Percentiles rank a stretch among this genome's conserved stretches.
Evolutionary conservation across 2,888 invertebrate genomes (phyloP).

Genomic region (Molorchus minor): DNA sequence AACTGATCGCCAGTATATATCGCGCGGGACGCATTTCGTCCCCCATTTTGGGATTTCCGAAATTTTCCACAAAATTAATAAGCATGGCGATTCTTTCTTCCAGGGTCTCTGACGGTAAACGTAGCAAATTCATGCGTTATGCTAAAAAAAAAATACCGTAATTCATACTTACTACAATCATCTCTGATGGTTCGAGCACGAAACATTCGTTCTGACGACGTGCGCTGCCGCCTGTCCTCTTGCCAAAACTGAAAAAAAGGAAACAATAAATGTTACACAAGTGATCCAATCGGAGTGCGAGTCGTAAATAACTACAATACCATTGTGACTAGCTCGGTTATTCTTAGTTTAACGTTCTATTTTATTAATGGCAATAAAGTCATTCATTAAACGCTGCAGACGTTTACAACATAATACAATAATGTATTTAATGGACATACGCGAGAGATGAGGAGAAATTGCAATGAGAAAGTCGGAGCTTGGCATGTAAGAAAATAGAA

Average conservation of each 20-base stretch:
- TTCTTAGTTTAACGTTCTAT: not conserved
- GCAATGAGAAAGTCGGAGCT: not conserved
- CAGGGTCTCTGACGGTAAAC: no score
- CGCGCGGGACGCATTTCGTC: no score
- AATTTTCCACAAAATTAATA: no score
- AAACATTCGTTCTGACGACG: conserved; percentile 84
- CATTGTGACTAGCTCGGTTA: not conserved
- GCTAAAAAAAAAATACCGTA: conserved; percentile 1
- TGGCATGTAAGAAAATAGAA: not conserved
- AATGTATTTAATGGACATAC: not conserved
- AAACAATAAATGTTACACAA: conserved; percentile 12
- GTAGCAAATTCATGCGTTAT: no score
- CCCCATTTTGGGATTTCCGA: no score
- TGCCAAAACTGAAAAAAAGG: conserved; percentile 78
- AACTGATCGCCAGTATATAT: no score
- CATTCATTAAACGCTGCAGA: not conserved
- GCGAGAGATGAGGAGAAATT: not conserved
- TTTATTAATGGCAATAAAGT: not conserved
- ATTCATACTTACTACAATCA: conserved; percentile 80
- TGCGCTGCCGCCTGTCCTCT: conserved; percentile 79
- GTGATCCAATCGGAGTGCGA: not conserved
- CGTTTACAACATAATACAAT: not conserved
- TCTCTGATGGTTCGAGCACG: conserved; percentile 85
- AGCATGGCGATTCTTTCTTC: no score
- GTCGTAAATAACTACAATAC: not conserved